phyloP scores from a whole-genome alignment of 2,888 invertebrate species.

The Petrophora chlorosata region DNA sequence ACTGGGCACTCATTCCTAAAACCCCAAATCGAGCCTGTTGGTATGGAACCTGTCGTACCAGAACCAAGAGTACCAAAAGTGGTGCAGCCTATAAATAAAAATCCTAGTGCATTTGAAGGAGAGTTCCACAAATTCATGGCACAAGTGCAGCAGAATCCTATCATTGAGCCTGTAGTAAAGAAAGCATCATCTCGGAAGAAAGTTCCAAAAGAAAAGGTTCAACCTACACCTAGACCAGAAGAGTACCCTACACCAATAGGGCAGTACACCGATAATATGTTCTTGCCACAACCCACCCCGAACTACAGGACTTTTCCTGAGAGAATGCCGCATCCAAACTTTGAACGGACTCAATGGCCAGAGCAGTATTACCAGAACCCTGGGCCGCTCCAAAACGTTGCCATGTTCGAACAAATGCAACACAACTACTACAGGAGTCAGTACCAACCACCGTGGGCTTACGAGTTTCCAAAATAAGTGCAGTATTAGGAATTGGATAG shows the following conservation, averaged over 20 bases:
- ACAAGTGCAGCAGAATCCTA: not conserved
- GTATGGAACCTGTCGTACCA: not conserved
- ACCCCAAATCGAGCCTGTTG: not conserved
- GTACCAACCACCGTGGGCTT: slow-evolving; percentile 67
- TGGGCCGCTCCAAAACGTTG: slow-evolving; percentile 24
- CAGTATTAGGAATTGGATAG: slow-evolving; percentile 48
- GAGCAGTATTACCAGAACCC: slow-evolving; percentile 45
- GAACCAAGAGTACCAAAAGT: slow-evolving; percentile 49
- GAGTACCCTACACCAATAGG: slow-evolving; percentile 56
- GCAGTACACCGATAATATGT: slow-evolving; percentile 73
- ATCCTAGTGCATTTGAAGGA: slow-evolving; percentile 70
- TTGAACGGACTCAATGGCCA: slow-evolving; percentile 50
- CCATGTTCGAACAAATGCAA: slow-evolving; percentile 54
- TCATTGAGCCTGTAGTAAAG: slow-evolving; percentile 1
- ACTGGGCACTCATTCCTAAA: slow-evolving; percentile 4
- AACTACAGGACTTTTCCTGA: slow-evolving; percentile 17
- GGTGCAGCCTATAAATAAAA: slow-evolving; percentile 64
- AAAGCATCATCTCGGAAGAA: slow-evolving; percentile 24
- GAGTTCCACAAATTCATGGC: slow-evolving; percentile 75
- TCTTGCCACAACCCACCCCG: slow-evolving; percentile 47
- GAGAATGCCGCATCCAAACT: slow-evolving; percentile 19
- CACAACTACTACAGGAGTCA: slow-evolving; percentile 65
- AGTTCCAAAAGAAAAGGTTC: slow-evolving; percentile 9
- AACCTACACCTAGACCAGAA: slow-evolving; percentile 5
- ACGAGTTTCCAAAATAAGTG: slow-evolving; percentile 59